Evolutionary conservation across 2,888 invertebrate genomes (phyloP).

Genomic region (Sycophila texana): DNA sequence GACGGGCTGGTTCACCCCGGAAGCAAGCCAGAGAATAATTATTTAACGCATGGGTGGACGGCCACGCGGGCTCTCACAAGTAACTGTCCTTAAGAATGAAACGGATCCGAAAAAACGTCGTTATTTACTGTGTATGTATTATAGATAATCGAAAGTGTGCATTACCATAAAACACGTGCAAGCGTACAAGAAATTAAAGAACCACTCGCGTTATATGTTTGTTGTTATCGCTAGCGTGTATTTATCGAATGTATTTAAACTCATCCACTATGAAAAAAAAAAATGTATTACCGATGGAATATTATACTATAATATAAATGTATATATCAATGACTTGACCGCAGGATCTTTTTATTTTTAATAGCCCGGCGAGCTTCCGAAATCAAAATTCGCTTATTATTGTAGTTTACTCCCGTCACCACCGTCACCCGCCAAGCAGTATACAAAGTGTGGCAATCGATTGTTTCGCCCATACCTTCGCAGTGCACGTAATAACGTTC

Average conservation of each 20-base stretch:
- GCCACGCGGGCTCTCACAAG: conserved; percentile 9
- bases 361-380: not conserved
- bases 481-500: conserved; percentile 1
- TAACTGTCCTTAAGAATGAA: conserved; percentile 19
- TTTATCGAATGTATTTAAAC: conserved; percentile 55
- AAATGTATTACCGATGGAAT: conserved; percentile 53
- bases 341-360: not conserved
- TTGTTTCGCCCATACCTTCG: not conserved
- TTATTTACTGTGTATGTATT: conserved; percentile 51
- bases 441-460: not conserved
- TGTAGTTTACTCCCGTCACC: not conserved
- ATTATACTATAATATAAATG: conserved; percentile 51
- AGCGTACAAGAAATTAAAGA: conserved; percentile 38
- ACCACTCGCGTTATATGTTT: conserved; percentile 53
- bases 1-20: not conserved
- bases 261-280: conserved; percentile 40
- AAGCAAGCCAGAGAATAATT: conserved; percentile 10
- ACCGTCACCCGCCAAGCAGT: not conserved
- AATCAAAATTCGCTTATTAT: not conserved
- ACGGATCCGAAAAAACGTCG: conserved; percentile 42
- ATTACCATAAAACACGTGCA: conserved; percentile 44
- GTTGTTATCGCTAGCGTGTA: conserved; percentile 56
- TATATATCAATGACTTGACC: conserved; percentile 27
- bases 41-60: not conserved
- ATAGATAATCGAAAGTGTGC: conserved; percentile 51